Evolutionary conservation across 1,140 invertebrate species (phyloP), one percentile per base, ranked within the genome.

Genomic region (Augochlora pura): DNA sequence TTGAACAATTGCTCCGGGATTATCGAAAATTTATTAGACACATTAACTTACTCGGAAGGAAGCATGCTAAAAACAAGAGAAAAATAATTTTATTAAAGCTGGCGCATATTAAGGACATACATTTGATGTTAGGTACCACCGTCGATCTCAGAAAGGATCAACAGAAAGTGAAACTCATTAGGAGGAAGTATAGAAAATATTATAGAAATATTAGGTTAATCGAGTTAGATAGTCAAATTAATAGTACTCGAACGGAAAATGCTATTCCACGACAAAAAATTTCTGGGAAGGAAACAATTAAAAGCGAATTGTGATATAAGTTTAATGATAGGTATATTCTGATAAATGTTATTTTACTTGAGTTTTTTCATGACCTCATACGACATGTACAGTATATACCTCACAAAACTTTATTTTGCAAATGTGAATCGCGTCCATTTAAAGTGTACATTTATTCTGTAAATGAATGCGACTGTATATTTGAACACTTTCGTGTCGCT

Each of bases 41-140:
- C 70, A 72, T 66, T 39, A 78, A 18, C 46, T 49, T 81, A 10
- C 9, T 86, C 9, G 64, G 81, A 39, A 85, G 82, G n/a, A 84
- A 49, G 60, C 72, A 7, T 16, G 71, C 73, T 18, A 78, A 27
- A n/a, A 87, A 86, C 42, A 87, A 81, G 54, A 78, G 79, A 64
- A 88, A 91, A 38, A 76, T 85, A 1, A 85, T 92, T 52, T 67
- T 93, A 18, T 54, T 91, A 2, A 90, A 91, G 69, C 76, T 93
- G 21, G 87, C 92, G 10, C 90, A 92, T 62, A 84, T 91, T 21
- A 89, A 89, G 38, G 90, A 93, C 4, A 81, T 93, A 42, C 90
- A 93, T 77, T 77, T 93, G 32, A 84, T 91, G 21, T 77, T 93
- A n/a, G 85, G 90, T 6, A 87, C 90, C 0, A 83, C 87, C 0